These are phyloP conservation scores for Apostichopus californicus DNA, from an alignment of 35 echinoderm and acorn worm genomes.

Conservation along the genomic window DNA sequence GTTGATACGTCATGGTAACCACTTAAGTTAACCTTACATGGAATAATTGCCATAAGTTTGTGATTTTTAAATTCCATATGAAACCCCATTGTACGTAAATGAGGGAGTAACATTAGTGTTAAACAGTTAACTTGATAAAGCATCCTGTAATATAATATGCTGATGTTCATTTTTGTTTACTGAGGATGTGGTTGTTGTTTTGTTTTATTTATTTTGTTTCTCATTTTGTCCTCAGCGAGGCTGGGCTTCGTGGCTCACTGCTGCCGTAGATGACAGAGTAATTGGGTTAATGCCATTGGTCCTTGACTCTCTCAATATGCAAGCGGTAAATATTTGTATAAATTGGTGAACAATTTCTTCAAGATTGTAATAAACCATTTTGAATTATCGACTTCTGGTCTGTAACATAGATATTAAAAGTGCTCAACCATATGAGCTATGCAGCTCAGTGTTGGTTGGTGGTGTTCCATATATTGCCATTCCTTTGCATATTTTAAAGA, in stretches of 20 bases:
- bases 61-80: too few species aligned
- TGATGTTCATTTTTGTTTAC: neutral
- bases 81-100: too few species aligned
- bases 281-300: conserved; percentile 31
- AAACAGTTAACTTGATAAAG: neutral
- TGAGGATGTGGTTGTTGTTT: neutral
- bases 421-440: too few species aligned
- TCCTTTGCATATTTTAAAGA: too few species aligned
- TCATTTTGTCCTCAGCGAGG: conserved; percentile 26
- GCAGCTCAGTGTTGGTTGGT: too few species aligned
- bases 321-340: conserved; percentile 20
- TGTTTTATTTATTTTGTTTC: neutral
- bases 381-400: too few species aligned
- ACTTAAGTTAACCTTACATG: too few species aligned
- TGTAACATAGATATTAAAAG: too few species aligned
- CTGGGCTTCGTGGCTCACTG: conserved; percentile 33
- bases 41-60: too few species aligned
- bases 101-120: neutral
- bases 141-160: neutral
- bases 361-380: too few species aligned
- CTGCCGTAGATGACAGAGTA: conserved; percentile 40
- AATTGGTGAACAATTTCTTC: neutral
- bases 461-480: too few species aligned
- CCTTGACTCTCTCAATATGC: conserved; percentile 36
- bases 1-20: too few species aligned